These are phyloP conservation scores for Lindbergichthys nudifrons DNA, from an alignment of 2,797 vertebrate genomes.

Conservation along the genomic window DNA sequence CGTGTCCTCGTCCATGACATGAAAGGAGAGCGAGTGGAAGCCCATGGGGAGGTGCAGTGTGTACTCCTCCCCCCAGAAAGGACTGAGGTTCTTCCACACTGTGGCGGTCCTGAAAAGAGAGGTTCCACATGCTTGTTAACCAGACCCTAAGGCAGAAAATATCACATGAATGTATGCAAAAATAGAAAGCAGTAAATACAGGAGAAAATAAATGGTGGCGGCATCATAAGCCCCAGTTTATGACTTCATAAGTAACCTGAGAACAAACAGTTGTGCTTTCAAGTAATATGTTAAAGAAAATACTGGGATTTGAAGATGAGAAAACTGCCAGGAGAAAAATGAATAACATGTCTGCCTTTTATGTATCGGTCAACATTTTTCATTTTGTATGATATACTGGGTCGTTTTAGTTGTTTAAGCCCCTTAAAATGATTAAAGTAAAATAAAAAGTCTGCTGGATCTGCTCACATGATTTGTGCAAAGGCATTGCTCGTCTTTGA, in stretches of 20 bases:
- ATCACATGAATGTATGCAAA: neutral
- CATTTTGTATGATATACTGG: neutral
- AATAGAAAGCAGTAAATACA: neutral
- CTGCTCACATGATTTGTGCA: neutral
- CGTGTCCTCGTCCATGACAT: constrained; percentile 93
- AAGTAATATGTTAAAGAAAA: neutral
- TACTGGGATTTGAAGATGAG: neutral
- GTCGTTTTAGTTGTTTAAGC: neutral
- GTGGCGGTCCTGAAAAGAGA: constrained; percentile 88
- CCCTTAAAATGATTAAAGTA: neutral
- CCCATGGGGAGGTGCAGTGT: constrained; percentile 89
- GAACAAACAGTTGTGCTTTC: neutral
- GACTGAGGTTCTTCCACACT: constrained; percentile 91
- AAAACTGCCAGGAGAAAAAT: neutral
- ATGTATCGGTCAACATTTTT: neutral
- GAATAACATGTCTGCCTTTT: neutral
- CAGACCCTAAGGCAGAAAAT: neutral
- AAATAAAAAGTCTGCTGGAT: neutral
- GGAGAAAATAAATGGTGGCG: neutral
- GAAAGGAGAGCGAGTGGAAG: constrained; percentile 89
- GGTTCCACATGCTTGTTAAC: constrained; percentile 5
- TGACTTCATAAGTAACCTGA: neutral
- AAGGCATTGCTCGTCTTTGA: neutral
- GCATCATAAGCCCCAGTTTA: neutral
- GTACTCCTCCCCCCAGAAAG: constrained; percentile 95